phyloP scores from a whole-genome alignment of 1,140 invertebrate genomes.

The Drosophila cardini region DNA sequence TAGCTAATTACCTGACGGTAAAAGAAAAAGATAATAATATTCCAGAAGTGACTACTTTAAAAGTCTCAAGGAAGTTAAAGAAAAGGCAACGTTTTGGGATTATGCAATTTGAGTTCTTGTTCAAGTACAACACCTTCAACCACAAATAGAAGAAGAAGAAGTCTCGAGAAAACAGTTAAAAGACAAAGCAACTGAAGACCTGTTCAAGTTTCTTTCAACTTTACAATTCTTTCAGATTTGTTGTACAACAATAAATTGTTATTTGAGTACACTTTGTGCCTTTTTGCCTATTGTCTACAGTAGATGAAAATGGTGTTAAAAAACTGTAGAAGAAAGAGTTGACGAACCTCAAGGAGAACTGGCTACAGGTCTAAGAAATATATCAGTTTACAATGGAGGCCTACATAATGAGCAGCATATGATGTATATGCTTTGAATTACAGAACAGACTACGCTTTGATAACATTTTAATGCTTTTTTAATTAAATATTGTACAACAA shows the following conservation, averaged over 20 bases:
- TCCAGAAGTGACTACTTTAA: constrained; percentile 15
- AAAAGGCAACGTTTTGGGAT: constrained; percentile 27
- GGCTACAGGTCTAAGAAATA: constrained; percentile 23
- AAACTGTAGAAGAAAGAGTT: constrained; percentile 40
- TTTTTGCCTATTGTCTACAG: constrained; percentile 35
- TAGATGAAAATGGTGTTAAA: constrained; percentile 33
- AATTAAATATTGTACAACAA: too few relatives aligned
- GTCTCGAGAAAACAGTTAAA: not conserved
- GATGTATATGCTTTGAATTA: not conserved
- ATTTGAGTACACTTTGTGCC: constrained; percentile 47
- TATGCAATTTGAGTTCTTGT: constrained; percentile 50
- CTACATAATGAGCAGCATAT: constrained; percentile 30
- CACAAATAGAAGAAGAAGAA: constrained; percentile 6
- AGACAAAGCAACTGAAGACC: constrained; percentile 15
- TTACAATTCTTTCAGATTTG: constrained; percentile 3
- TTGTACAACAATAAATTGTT: constrained; percentile 53
- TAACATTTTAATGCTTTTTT: constrained; percentile 1
- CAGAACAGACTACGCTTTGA: not conserved
- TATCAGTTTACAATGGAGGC: constrained; percentile 42
- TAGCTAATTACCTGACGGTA: constrained; percentile 39
- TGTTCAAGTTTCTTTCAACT: constrained; percentile 34
- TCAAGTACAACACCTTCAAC: constrained; percentile 47
- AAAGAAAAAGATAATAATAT: constrained; percentile 31
- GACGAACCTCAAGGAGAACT: constrained; percentile 47
- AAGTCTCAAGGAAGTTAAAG: not conserved